Percentiles rank a stretch among this genome's conserved stretches.
These are phyloP conservation scores for Megaceryle maxima DNA, from an alignment of 2,113 vertebrate genomes.

Conservation along the genomic window DNA sequence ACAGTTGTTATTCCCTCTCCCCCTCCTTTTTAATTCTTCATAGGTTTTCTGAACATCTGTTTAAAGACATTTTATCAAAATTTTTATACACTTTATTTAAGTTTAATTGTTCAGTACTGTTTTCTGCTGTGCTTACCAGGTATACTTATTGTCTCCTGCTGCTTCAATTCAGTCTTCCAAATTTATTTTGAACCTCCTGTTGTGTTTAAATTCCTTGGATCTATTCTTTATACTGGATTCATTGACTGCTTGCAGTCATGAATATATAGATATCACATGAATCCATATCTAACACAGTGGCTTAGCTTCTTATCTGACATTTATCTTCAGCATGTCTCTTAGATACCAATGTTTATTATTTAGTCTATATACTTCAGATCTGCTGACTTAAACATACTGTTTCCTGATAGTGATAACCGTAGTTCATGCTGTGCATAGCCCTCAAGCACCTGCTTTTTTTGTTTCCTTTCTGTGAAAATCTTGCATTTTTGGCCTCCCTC, in stretches of 20 bases:
- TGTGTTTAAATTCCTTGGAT: not conserved
- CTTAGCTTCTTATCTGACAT: not conserved
- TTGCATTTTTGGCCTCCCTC: not conserved
- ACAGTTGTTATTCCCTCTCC: not conserved
- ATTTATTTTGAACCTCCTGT: not conserved
- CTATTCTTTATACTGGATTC: not conserved
- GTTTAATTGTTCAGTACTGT: not conserved
- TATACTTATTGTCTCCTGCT: not conserved
- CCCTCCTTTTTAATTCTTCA: not conserved
- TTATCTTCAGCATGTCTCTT: not conserved
- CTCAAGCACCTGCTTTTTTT: not conserved
- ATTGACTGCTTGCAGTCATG: not conserved
- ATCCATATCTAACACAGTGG: not conserved
- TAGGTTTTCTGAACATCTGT: not conserved
- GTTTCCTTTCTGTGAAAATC: not conserved
- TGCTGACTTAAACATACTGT: not conserved
- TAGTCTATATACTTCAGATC: not conserved
- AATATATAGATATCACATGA: not conserved
- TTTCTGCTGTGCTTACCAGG: not conserved
- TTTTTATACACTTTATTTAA: constrained; percentile 6
- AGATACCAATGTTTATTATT: not conserved
- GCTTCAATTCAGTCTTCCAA: not conserved
- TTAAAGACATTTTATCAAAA: not conserved
- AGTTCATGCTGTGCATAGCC: not conserved
- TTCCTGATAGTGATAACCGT: not conserved